phyloP scores from a whole-genome alignment of 2,888 invertebrate genomes.

The Blera fallax region DNA sequence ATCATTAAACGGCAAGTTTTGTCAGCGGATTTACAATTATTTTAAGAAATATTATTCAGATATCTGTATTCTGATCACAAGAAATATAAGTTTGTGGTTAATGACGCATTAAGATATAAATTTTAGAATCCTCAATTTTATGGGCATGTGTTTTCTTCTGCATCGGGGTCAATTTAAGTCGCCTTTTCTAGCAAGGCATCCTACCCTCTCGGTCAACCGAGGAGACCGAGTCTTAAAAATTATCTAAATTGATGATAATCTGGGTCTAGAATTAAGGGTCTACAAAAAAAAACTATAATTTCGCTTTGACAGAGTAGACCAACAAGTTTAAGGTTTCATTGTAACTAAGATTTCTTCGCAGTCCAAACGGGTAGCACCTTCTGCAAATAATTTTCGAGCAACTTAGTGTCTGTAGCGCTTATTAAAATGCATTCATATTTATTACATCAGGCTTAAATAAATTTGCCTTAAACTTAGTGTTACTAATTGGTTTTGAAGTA shows the following conservation, averaged over 20 bases:
- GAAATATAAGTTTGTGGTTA: background rate
- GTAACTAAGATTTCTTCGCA: background rate
- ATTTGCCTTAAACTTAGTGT: background rate
- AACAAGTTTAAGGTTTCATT: background rate
- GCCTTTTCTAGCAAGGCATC: background rate
- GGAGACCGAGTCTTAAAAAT: background rate
- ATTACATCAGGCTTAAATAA: background rate
- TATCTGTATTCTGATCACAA: background rate
- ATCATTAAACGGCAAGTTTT: no score
- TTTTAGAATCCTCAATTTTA: background rate
- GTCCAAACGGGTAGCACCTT: background rate
- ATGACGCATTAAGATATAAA: no score
- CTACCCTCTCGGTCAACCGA: background rate
- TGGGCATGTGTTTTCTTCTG: background rate
- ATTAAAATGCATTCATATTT: background rate
- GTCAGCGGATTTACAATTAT: no score
- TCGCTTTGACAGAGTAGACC: slow-evolving; percentile 51
- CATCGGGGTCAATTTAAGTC: background rate
- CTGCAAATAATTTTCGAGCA: background rate
- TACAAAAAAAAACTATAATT: slow-evolving; percentile 1
- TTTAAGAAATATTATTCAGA: no score
- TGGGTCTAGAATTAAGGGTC: background rate
- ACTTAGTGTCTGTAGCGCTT: background rate
- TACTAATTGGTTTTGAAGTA: background rate
- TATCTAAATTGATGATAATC: background rate